A percentile compares a stretch with the other conserved stretches of the same genome.
These are phyloP conservation scores for Drosophila erecta DNA, from an alignment of 1,140 invertebrate genomes.

Conservation along the genomic window DNA sequence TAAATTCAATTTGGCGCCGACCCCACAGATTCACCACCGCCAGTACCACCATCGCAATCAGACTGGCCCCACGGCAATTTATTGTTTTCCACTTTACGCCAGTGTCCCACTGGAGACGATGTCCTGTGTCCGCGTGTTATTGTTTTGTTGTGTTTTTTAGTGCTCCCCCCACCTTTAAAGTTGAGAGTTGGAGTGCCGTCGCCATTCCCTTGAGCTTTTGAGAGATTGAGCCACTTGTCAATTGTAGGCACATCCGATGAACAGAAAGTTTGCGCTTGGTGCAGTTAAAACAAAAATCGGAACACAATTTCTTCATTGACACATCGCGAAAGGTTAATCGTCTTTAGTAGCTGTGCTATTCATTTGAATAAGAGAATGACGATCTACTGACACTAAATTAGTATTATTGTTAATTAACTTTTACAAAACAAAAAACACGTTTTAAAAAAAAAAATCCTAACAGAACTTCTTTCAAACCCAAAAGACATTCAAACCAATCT, in stretches of 20 bases:
- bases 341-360: not conserved
- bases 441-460: too few species aligned
- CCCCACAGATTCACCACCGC: not conserved
- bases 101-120: conserved; percentile 45
- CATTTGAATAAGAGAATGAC: too few species aligned
- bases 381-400: too few species aligned
- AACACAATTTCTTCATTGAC: too few species aligned
- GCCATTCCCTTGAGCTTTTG: conserved; percentile 41
- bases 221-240: conserved; percentile 75
- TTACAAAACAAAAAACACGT: too few species aligned
- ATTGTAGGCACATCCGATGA: conserved; percentile 44
- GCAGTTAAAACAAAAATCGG: conserved; percentile 11
- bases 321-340: not conserved
- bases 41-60: conserved; percentile 16
- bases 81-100: conserved; percentile 77
- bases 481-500: too few species aligned
- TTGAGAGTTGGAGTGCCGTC: conserved; percentile 29
- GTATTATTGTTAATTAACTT: too few species aligned
- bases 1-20: conserved; percentile 71
- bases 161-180: conserved; percentile 45
- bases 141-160: conserved; percentile 63
- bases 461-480: too few species aligned
- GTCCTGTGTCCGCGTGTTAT: conserved; percentile 48
- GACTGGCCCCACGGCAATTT: conserved; percentile 65
- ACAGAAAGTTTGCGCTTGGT: not conserved